phyloP scores from a whole-genome alignment of 2,113 vertebrate species.

The Corydoras maculifer region DNA sequence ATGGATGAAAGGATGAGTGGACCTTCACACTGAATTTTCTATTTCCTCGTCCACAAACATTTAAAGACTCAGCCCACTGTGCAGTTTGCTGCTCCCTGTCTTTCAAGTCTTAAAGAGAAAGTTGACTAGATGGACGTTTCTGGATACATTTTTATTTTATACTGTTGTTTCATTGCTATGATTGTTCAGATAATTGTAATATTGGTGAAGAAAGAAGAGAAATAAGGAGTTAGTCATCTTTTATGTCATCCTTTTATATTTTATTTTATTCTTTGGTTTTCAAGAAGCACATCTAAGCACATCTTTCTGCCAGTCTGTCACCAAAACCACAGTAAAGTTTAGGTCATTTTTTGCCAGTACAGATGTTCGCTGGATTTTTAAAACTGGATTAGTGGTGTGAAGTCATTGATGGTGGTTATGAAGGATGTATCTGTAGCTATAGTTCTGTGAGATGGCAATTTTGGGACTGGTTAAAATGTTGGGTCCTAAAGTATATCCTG shows the following conservation, averaged over 20 bases:
- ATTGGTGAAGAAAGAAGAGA: conserved; percentile 51
- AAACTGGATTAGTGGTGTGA: conserved; percentile 57
- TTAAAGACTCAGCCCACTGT: conserved; percentile 82
- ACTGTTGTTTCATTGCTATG: conserved; percentile 65
- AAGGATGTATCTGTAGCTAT: conserved; percentile 62
- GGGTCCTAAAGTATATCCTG: conserved; percentile 52
- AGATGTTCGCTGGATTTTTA: conserved; percentile 54
- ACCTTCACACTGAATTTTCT: conserved; percentile 56
- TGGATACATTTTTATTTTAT: conserved; percentile 78
- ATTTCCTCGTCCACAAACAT: conserved; percentile 79
- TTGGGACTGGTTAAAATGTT: conserved; percentile 52
- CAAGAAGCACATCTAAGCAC: conserved; percentile 33
- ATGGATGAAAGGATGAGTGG: conserved; percentile 21
- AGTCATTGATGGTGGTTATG: conserved; percentile 54
- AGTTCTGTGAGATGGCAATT: conserved; percentile 68
- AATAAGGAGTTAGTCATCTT: conserved; percentile 59
- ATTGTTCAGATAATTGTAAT: conserved; percentile 61
- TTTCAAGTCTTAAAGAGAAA: conserved; percentile 72
- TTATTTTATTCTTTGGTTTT: conserved; percentile 52
- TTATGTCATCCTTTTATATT: conserved; percentile 84
- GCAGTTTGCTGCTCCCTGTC: conserved; percentile 79
- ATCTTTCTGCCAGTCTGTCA: conserved; percentile 66
- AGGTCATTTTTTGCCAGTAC: conserved; percentile 47
- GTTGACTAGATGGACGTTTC: conserved; percentile 36
- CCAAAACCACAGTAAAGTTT: conserved; percentile 63